Conservation (phyloP, 2,888 invertebrate species). For the Danaus chrysippus region DNA sequence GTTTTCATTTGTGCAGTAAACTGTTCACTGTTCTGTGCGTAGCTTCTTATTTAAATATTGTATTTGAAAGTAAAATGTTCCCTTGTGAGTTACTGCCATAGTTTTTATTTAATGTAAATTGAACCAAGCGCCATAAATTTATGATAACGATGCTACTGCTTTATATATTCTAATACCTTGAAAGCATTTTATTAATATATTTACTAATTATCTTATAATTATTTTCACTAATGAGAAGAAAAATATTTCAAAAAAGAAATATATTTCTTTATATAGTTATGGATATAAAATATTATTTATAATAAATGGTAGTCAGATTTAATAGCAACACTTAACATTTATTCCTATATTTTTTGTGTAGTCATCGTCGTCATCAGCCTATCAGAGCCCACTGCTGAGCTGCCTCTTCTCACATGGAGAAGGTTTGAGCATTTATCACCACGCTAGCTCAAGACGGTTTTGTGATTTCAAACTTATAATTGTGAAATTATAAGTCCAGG, state of each 20-base stretch:
- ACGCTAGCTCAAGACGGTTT: too few species aligned
- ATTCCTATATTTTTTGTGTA: too few species aligned
- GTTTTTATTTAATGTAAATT: conserved; percentile 28
- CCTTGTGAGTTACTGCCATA: conserved; percentile 20
- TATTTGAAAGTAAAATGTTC: conserved; percentile 26
- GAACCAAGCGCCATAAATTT: conserved; percentile 25
- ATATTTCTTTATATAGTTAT: too few species aligned
- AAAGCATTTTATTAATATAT: conserved; percentile 6
- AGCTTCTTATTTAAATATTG: conserved; percentile 21
- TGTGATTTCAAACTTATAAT: too few species aligned
- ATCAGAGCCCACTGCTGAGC: too few species aligned
- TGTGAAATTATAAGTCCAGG: too few species aligned
- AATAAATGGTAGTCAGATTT: not conserved
- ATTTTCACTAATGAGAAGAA: too few species aligned
- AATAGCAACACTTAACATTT: not conserved
- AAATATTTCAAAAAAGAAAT: too few species aligned
- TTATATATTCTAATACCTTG: conserved; percentile 20
- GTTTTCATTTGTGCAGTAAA: conserved; percentile 16
- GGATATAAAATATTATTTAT: not conserved
- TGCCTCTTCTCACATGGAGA: too few species aligned
- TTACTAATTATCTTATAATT: not conserved
- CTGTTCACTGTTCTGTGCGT: not conserved
- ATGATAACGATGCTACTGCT: conserved; percentile 18
- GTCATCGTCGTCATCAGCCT: too few species aligned
- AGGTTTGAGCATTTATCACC: too few species aligned